Base-by-base conservation (phyloP, 1,140 invertebrate genomes). In the Portunus trituberculatus region DNA sequence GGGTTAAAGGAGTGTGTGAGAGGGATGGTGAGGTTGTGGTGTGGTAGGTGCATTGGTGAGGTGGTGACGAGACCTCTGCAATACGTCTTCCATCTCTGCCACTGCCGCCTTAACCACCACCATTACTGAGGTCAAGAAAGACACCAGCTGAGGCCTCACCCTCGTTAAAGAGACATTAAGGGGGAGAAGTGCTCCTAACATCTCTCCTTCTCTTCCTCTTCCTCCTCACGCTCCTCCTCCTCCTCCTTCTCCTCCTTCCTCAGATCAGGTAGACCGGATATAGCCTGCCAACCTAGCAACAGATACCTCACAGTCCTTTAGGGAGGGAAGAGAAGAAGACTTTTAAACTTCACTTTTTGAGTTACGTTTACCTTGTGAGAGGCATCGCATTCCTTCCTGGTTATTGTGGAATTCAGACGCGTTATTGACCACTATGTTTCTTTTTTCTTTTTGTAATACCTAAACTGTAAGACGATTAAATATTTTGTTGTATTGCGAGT, bases 101-200 rank as follows among this genome's bases (percentile, higher is more conserved):
- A n/a, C n/a, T 20, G 6, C 67, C 8, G n/a, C 67, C 67, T 7
- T 25, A 12, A n/a, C 25, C 25, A 7, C 67, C 67, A 76, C 67
- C 67, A 76, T n/a, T 20, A n/a, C 6, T 20, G 67, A 48, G 52
- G 52, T 91, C 89, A 91, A 91, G 89, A 7, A n/a, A 91, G 20
- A 46, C 89, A 91, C 45, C 45, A 91, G 52, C 45, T 48, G 89
- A 52, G 46, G 45, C 45, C 89, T 28, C 45, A 45, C 45, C 89
- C 39, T 91, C 89, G 89, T 91, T 91, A 91, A 91, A 91, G 89
- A 91, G 52, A 52, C 89, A 91, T 91, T 91, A 91, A 52, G 89
- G 89, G 52, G 52, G 46, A 48, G 25, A 76, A 76, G 67, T n/a
- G 67, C 67, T 76, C 67, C 67, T 76, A 76, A 76, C 67, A 76